A percentile compares a stretch with the other conserved stretches of the same genome.
These are phyloP conservation scores for Scopus umbretta DNA, from an alignment of 2,113 vertebrate genomes.

Conservation along the genomic window DNA sequence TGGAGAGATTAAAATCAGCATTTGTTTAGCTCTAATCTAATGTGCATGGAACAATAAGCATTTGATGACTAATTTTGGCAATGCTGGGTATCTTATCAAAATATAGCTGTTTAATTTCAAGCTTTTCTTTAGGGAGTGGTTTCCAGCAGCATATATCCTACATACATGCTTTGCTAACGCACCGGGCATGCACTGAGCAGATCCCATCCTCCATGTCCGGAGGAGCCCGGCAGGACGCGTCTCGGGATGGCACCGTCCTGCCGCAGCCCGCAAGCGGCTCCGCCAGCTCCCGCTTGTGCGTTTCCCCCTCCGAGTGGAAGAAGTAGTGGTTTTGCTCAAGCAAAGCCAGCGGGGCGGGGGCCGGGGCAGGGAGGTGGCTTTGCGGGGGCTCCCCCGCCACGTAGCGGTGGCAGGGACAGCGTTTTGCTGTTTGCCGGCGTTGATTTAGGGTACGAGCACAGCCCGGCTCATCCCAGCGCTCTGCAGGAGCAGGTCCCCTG, in stretches of 20 bases:
- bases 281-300: not conserved
- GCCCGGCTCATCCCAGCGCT: not conserved
- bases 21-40: not conserved
- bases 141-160: not conserved
- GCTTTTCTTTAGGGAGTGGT: not conserved
- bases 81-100: not conserved
- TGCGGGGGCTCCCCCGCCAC: accelerated
- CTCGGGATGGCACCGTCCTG: not conserved
- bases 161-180: not conserved
- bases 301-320: not conserved
- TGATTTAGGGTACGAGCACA: not conserved
- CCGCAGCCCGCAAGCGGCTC: not conserved
- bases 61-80: slow-evolving; percentile 3
- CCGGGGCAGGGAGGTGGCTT: not conserved
- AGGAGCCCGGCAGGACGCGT: not conserved
- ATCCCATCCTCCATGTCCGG: not conserved
- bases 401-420: accelerated
- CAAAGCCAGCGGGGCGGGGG: accelerated
- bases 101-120: not conserved
- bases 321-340: not conserved
- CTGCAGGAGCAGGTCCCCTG: not conserved
- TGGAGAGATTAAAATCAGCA: not conserved
- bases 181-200: not conserved
- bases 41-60: not conserved
- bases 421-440: not conserved